Conservation (phyloP, 2,113 vertebrate genomes). For the Hylia prasina region DNA sequence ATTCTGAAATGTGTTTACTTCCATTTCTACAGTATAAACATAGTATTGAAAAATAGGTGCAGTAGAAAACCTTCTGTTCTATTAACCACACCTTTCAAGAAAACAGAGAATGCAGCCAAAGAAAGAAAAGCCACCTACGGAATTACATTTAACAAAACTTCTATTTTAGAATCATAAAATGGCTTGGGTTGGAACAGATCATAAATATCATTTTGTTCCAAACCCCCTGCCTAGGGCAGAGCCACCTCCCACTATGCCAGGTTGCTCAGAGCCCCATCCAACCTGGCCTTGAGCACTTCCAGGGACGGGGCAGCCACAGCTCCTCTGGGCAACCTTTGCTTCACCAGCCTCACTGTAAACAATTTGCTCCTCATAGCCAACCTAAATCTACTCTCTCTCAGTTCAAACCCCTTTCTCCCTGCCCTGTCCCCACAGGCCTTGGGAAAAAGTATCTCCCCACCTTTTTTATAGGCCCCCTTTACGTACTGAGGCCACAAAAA, state of each 20-base stretch:
- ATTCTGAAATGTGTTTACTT: background rate
- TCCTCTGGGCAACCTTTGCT: background rate
- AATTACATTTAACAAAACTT: background rate
- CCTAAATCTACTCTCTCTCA: background rate
- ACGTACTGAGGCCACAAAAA: background rate
- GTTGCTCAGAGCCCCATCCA: background rate
- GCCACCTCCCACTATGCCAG: background rate
- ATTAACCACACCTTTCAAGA: background rate
- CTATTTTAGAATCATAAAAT: background rate
- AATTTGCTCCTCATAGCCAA: background rate
- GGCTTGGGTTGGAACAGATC: background rate
- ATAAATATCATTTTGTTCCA: background rate
- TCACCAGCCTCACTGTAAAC: background rate
- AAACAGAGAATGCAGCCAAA: background rate
- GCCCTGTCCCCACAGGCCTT: background rate
- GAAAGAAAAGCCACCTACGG: background rate
- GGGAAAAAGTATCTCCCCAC: background rate
- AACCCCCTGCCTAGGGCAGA: rapidly evolving
- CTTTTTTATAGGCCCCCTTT: background rate
- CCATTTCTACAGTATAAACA: background rate
- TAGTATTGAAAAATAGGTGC: background rate
- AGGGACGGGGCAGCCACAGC: background rate
- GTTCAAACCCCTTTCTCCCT: background rate
- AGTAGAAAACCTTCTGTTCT: background rate
- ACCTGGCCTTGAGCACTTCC: background rate